These are phyloP conservation scores for Oreocharis arfaki DNA, from an alignment of 2,113 vertebrate genomes.

Conservation along the genomic window DNA sequence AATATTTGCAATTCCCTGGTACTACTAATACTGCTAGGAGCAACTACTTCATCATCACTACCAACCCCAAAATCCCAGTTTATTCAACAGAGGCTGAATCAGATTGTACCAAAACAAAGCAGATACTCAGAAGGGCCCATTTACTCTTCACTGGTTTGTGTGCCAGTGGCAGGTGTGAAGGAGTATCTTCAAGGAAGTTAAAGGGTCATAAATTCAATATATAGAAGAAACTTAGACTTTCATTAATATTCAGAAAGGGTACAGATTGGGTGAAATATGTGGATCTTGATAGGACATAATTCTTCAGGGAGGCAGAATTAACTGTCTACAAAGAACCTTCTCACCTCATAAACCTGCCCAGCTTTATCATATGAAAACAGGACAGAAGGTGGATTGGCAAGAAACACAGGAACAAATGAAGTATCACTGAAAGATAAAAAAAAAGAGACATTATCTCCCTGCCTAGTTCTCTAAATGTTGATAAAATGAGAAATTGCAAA, in stretches of 20 bases:
- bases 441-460: neutral
- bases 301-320: neutral
- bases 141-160: neutral
- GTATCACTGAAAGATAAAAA: constrained; percentile 34
- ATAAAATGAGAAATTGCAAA: neutral
- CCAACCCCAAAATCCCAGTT: neutral
- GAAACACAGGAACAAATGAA: constrained; percentile 76
- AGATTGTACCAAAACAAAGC: neutral
- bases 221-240: neutral
- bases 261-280: neutral
- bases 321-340: neutral
- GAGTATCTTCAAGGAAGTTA: neutral
- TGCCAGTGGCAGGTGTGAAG: neutral
- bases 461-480: neutral
- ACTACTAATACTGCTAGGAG: neutral
- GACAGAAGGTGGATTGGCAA: constrained; percentile 78
- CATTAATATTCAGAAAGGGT: neutral
- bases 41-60: neutral
- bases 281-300: neutral
- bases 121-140: neutral
- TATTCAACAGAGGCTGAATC: neutral
- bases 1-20: neutral
- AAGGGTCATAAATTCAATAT: neutral
- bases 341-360: constrained; percentile 89
- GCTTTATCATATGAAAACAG: constrained; percentile 83